Evolutionary conservation across 2,797 vertebrate genomes (phyloP).

Genomic region (Dipus sagitta): DNA sequence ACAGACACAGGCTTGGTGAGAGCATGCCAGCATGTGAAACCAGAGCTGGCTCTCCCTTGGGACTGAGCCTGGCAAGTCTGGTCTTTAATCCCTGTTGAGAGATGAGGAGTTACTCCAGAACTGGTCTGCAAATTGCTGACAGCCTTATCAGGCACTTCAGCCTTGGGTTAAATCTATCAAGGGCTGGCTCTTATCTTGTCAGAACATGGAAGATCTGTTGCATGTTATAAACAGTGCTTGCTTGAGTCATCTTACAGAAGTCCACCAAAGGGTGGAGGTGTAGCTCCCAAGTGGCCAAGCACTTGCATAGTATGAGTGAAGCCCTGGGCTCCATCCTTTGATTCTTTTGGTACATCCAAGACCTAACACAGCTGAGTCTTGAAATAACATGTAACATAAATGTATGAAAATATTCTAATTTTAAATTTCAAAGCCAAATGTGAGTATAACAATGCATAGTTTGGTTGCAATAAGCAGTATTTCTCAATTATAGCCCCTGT

Average conservation of each 20-base stretch:
- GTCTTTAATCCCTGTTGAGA: conserved; percentile 16
- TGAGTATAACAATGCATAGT: neutral
- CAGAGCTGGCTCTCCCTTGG: neutral
- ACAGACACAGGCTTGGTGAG: neutral
- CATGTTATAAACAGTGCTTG: neutral
- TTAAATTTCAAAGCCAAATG: neutral
- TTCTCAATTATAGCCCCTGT: neutral
- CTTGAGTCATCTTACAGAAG: neutral
- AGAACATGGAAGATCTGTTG: neutral
- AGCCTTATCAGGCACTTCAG: conserved; percentile 9
- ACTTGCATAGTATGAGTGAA: neutral
- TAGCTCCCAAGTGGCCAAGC: neutral
- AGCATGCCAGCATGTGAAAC: neutral
- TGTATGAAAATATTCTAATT: too few species aligned
- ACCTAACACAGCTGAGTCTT: neutral
- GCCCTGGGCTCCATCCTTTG: neutral
- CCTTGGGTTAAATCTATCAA: neutral
- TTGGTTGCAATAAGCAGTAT: neutral
- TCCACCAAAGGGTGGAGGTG: neutral
- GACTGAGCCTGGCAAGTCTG: neutral
- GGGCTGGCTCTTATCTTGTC: neutral
- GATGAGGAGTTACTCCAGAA: neutral
- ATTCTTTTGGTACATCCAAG: neutral
- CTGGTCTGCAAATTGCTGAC: neutral
- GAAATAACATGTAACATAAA: neutral